phyloP scores from a whole-genome alignment of 2,888 invertebrate genomes.

The Cryptocephalus moraei region DNA sequence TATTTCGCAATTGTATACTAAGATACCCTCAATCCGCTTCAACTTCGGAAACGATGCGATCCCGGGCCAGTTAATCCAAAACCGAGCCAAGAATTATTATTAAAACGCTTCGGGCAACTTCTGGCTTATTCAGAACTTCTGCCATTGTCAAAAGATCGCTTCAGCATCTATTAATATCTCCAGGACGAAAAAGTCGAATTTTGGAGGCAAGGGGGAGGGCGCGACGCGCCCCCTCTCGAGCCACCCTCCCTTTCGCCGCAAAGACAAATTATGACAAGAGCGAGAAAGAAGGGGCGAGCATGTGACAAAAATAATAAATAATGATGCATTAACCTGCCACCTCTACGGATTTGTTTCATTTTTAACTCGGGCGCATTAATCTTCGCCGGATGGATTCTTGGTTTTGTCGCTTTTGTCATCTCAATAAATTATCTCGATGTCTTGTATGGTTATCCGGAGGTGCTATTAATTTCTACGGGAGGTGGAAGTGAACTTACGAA shows the following conservation, averaged over 20 bases:
- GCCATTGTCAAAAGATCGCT: too few relatives aligned
- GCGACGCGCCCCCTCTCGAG: not conserved
- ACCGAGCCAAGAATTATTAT: too few relatives aligned
- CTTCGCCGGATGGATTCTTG: slow-evolving; percentile 13
- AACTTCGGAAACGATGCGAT: too few relatives aligned
- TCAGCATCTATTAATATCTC: too few relatives aligned
- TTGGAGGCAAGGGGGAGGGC: too few relatives aligned
- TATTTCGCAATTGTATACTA: too few relatives aligned
- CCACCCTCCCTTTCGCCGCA: not conserved
- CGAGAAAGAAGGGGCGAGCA: slow-evolving; percentile 12
- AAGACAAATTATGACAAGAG: slow-evolving; percentile 14
- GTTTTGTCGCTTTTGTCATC: not conserved
- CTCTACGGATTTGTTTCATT: slow-evolving; percentile 24
- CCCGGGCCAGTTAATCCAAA: too few relatives aligned
- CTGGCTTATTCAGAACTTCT: too few relatives aligned
- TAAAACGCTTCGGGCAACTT: too few relatives aligned
- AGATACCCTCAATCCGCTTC: too few relatives aligned
- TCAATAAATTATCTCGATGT: not conserved
- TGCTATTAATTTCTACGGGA: not conserved
- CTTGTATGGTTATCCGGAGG: not conserved
- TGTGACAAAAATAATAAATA: slow-evolving; percentile 27
- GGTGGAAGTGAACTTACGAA: not conserved
- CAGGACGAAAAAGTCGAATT: too few relatives aligned
- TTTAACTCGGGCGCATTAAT: slow-evolving; percentile 25
- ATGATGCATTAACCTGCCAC: slow-evolving; percentile 29